Percentiles rank a stretch among this genome's conserved stretches.
These are phyloP conservation scores for Xanthostigma xanthostigma DNA, from an alignment of 2,888 invertebrate genomes.

Conservation along the genomic window DNA sequence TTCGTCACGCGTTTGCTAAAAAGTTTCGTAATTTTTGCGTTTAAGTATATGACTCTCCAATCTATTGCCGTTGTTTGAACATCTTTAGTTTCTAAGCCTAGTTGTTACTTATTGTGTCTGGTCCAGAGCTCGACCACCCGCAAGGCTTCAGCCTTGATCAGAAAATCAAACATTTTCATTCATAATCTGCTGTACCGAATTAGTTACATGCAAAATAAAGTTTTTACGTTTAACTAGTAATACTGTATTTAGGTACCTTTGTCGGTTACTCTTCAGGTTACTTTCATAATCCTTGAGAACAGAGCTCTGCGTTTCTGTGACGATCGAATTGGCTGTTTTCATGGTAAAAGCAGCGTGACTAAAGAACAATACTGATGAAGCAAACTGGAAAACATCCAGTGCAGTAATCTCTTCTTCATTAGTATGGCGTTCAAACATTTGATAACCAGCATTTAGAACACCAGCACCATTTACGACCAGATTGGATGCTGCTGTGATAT, in stretches of 20 bases:
- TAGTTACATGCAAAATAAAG: neutral
- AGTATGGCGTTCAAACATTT: slow-evolving; percentile 25
- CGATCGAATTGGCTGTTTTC: slow-evolving; percentile 32
- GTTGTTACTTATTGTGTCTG: no score
- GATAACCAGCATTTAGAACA: neutral
- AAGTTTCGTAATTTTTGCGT: no score
- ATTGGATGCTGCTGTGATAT: neutral
- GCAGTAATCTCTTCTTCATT: slow-evolving; percentile 31
- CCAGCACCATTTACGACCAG: neutral
- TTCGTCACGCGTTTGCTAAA: no score
- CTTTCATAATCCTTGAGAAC: slow-evolving; percentile 5
- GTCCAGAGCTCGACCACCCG: no score
- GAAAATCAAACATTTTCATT: neutral
- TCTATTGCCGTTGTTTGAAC: no score
- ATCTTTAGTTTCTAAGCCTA: no score
- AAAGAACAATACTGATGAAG: slow-evolving; percentile 33
- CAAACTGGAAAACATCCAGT: slow-evolving; percentile 35
- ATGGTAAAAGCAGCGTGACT: slow-evolving; percentile 32
- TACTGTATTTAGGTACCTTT: slow-evolving; percentile 22
- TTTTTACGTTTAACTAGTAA: neutral
- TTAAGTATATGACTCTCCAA: no score
- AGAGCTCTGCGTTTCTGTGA: slow-evolving; percentile 14
- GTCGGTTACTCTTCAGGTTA: slow-evolving; percentile 6
- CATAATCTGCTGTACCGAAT: no score
- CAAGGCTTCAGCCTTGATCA: neutral